Base-by-base conservation (phyloP, 2,797 vertebrate genomes). In the Eulemur coronatus region DNA sequence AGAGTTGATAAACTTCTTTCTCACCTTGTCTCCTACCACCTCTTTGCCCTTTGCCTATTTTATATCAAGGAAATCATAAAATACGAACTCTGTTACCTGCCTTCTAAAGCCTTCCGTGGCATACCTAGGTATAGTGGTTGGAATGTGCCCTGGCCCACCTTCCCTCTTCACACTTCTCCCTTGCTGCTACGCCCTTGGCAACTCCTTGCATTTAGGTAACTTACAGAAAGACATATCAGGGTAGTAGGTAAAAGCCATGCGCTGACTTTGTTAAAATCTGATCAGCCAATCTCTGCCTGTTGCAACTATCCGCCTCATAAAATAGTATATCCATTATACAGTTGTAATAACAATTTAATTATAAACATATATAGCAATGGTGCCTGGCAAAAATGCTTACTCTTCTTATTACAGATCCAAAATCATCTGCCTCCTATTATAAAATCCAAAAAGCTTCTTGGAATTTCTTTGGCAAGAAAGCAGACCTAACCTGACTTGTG, bases 361-460 rank as follows among this genome's bases (percentile, higher is more conserved):
- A 50, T 24, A 82, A 57, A 43, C 28, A 61, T 52, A 72, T 24
- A 43, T 46, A 82, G 43, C 88, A 82, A 38, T 69, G n/a, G 24
- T 88, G 59, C 24, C 75, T 89, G 76, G 30, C 4, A 89, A 93
- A 87, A 76, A 46, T 73, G 2, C 61, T 86, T 82, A 43, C 22
- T 91, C 5, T 69, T 69, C 70, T 85, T 33, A 72, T 67, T 67
- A 65, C 67, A 80, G 30, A 38, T 48, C 2, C 4, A 48, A 59
- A 38, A 80, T 61, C 24, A 67, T 61, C n/a, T 61, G 24, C 73
- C n/a, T 59, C 41, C 5, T 52, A 46, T 67, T 88, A 52, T 6
- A 75, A 91, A 91, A 91, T 35, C 46, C 43, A 12, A 43, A 91
- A 93, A 85, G n/a, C 26, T 46, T 86, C 67, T 85, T 92, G 41